Evolutionary conservation across 1,140 invertebrate species (phyloP), one percentile per base, ranked within the genome.

Genomic region (Trachymyrmex septentrionalis): DNA sequence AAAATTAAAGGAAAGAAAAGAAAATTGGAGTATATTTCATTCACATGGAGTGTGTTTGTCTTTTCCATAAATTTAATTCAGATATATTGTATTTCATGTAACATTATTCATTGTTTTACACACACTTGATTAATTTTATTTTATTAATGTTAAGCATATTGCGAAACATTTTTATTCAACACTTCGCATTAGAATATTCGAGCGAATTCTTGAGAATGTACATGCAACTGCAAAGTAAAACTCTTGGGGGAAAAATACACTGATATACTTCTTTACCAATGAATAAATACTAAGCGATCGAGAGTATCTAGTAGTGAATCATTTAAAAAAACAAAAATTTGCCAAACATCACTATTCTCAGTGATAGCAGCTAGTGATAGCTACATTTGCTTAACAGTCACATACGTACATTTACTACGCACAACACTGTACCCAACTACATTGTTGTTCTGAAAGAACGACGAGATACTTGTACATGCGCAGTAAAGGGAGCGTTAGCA

Each of bases 121-220:
- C 30, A 71, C 12, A 71, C 24, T 16, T 44, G 24, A 71, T 59
- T 14, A 44, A 71, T 71, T 71, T 71, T 44, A 19, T 57, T 69
- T 67, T 16, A 69, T 67, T 16, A 69, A 0, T n/a, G 16, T 12
- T 2, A 16, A 69, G 1, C 16, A 24, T 44, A 14, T 59, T 10
- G 12, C 24, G 0, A 10, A 6, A 2, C 57, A 27, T 69, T 71
- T 81, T 71, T 81, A 81, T 71, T 81, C 66, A 81, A 81, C 50
- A 81, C 66, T 71, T 81, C 7, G 21, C 16, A 0, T 12, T n/a
- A 3, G 34, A 81, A 81, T 14, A 38, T 24, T 44, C 67, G 0
- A n/a, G 14, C 10, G 44, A 44, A 24, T 50, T 21, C 10, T 64
- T 12, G 14, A 27, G 0, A 5, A 19, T 69, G 6, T 21, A 67